These are phyloP conservation scores for Sitta europaea DNA, from an alignment of 2,113 vertebrate species.

Conservation along the genomic window DNA sequence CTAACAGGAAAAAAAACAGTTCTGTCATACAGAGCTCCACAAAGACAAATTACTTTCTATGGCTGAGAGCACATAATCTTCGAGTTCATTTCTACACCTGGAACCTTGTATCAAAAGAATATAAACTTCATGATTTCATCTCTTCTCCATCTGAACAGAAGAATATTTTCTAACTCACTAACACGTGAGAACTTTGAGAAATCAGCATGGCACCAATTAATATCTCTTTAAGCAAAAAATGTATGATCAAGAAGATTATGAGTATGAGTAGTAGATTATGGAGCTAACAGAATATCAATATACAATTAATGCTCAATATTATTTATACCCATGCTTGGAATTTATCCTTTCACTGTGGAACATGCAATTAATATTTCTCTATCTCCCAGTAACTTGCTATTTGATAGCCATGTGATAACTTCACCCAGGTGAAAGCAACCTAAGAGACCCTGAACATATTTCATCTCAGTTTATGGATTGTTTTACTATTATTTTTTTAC, in stretches of 20 bases:
- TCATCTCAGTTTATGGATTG: neutral
- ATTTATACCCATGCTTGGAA: neutral
- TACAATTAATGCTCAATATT: neutral
- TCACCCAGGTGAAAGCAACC: neutral
- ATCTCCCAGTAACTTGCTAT: neutral
- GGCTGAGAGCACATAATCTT: neutral
- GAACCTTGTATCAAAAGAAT: neutral
- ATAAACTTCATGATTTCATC: neutral
- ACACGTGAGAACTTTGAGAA: neutral
- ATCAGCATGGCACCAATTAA: neutral
- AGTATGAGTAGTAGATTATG: neutral
- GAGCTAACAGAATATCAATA: neutral
- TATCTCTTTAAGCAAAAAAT: neutral
- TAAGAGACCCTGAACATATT: neutral
- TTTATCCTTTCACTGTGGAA: neutral
- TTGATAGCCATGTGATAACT: neutral
- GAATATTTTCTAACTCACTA: neutral
- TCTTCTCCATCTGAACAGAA: neutral
- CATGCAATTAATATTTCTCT: neutral
- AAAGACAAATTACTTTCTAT: constrained; percentile 17
- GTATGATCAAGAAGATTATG: neutral
- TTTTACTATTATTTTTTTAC: neutral
- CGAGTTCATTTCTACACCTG: constrained; percentile 35
- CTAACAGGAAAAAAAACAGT: neutral
- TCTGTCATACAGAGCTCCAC: neutral